Evolutionary conservation across 1,140 invertebrate species (phyloP).

Genomic region (Proctacanthus coquilletti): DNA sequence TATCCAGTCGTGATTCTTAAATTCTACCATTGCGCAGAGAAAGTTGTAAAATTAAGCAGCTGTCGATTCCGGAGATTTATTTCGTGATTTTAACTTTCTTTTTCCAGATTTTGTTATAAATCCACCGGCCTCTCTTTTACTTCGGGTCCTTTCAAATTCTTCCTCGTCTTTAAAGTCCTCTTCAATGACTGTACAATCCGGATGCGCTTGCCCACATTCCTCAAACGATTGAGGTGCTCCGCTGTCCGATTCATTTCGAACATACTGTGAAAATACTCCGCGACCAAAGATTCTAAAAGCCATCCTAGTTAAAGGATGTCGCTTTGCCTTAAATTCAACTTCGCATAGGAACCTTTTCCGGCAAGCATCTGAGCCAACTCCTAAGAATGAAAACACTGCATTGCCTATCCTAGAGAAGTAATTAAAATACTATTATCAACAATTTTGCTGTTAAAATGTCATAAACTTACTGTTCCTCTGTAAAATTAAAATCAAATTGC

Average conservation of each 20-base stretch:
- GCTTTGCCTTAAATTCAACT: conserved; percentile 25
- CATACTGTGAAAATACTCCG: conserved; percentile 25
- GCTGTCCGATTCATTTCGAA: conserved; percentile 14
- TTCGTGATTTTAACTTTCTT: no score
- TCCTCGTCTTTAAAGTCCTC: conserved; percentile 6
- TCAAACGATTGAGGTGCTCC: conserved; percentile 14
- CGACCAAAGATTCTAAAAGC: conserved; percentile 25
- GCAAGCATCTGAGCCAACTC: conserved; percentile 21
- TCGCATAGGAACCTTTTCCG: conserved; percentile 27
- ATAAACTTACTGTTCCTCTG: conserved; percentile 23
- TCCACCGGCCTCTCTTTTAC: no score
- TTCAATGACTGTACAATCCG: conserved; percentile 24
- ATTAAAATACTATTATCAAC: no score
- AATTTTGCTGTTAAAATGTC: background rate
- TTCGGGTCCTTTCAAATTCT: background rate
- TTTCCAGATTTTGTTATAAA: no score
- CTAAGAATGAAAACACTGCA: conserved; percentile 25
- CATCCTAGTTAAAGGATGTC: conserved; percentile 24
- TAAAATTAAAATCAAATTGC: no score
- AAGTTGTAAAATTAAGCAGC: no score
- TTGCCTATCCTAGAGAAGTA: conserved; percentile 17
- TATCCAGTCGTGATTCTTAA: no score
- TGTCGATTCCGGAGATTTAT: no score
- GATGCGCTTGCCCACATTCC: conserved; percentile 20
- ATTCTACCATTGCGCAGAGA: no score